Evolutionary conservation across 1,140 invertebrate genomes (phyloP).

Genomic region (Lethrus apterus): DNA sequence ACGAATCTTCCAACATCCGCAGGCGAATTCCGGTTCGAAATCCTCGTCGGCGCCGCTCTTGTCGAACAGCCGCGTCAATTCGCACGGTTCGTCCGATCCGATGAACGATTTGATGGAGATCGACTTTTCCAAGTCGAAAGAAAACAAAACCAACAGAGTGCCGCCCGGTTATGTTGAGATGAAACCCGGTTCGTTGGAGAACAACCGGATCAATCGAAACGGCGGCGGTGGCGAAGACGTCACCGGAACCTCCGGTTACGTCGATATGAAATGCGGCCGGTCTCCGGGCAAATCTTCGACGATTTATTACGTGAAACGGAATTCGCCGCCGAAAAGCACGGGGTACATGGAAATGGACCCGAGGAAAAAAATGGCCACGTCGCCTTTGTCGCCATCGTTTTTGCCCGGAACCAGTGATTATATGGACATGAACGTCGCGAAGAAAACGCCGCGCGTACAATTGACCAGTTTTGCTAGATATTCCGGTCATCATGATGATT

Average conservation of each 20-base stretch:
- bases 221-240: constrained; percentile 14
- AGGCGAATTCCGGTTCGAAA: constrained; percentile 39
- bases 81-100: constrained; percentile 55
- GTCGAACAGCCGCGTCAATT: constrained; percentile 44
- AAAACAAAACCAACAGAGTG: constrained; percentile 27
- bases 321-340: background rate
- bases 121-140: constrained; percentile 60
- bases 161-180: constrained; percentile 52
- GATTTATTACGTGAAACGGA: background rate
- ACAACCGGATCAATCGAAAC: constrained; percentile 1
- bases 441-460: constrained; percentile 14
- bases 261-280: constrained; percentile 41
- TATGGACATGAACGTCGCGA: constrained; percentile 38
- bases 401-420: constrained; percentile 34
- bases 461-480: constrained; percentile 9
- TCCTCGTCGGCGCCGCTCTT: constrained; percentile 55
- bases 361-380: background rate
- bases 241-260: constrained; percentile 37
- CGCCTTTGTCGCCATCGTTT: constrained; percentile 11
- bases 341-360: constrained; percentile 24
- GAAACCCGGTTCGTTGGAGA: constrained; percentile 38
- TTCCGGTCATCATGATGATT: constrained; percentile 14
- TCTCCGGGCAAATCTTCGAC: constrained; percentile 15
- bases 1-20: constrained; percentile 34
- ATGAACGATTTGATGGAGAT: constrained; percentile 76